Evolutionary conservation across 2,797 vertebrate species (phyloP).

Genomic region (Mastacembelus armatus): DNA sequence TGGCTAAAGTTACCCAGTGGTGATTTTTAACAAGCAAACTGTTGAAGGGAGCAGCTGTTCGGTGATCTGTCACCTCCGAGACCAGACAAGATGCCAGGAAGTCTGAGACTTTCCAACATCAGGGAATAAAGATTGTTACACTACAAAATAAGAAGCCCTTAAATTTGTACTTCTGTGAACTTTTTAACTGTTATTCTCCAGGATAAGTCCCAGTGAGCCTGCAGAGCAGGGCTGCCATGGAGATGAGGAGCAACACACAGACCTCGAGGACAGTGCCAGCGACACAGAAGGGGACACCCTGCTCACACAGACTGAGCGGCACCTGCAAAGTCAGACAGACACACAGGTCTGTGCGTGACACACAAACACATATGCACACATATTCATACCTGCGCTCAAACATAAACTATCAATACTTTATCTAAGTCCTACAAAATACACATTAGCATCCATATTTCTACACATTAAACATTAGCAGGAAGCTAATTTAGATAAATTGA

Average conservation of each 20-base stretch:
- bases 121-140: neutral
- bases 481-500: no score
- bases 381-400: neutral
- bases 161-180: no score
- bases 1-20: conserved; percentile 45
- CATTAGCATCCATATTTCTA: no score
- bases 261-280: conserved; percentile 60
- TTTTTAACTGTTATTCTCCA: conserved; percentile 17
- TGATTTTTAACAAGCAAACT: conserved; percentile 30
- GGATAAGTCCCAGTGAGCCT: conserved; percentile 58
- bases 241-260: conserved; percentile 51
- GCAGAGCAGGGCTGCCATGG: conserved; percentile 49
- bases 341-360: conserved; percentile 54
- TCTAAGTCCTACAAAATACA: neutral
- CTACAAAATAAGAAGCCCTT: no score
- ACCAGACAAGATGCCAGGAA: conserved; percentile 24
- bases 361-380: conserved; percentile 1
- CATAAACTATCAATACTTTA: neutral
- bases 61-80: conserved; percentile 15
- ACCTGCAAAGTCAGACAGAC: conserved; percentile 49
- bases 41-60: conserved; percentile 47
- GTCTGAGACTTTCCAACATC: neutral
- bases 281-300: conserved; percentile 53
- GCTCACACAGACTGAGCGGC: conserved; percentile 31
- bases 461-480: no score